phyloP scores from a whole-genome alignment of 1,140 invertebrate genomes.

The Venturia canescens region DNA sequence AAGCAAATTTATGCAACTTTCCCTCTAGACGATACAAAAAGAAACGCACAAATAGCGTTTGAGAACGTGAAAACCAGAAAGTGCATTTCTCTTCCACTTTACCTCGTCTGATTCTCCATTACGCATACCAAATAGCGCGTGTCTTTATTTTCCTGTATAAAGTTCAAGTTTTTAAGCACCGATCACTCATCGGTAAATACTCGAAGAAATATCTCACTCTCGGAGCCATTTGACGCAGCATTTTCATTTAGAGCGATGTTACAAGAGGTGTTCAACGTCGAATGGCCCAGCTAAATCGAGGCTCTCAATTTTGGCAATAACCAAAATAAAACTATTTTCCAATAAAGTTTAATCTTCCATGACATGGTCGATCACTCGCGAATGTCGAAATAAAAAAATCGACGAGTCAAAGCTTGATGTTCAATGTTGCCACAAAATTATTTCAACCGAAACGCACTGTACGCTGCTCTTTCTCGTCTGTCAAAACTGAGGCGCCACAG shows the following conservation, averaged over 20 bases:
- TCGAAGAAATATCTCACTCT: slow-evolving; percentile 25
- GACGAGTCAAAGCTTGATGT: too few relatives aligned
- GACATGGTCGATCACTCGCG: too few relatives aligned
- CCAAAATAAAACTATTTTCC: too few relatives aligned
- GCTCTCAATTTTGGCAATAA: too few relatives aligned
- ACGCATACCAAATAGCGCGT: slow-evolving; percentile 6
- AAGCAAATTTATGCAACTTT: slow-evolving; percentile 8
- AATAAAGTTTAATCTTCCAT: too few relatives aligned
- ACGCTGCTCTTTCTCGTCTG: too few relatives aligned
- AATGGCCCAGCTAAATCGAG: too few relatives aligned
- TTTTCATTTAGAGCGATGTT: neutral
- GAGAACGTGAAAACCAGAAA: neutral
- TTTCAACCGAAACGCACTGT: neutral
- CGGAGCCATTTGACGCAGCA: neutral
- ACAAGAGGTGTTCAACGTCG: neutral
- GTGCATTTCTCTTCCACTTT: neutral
- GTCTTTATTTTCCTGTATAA: neutral
- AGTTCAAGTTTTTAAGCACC: slow-evolving; percentile 11
- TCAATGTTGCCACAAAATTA: too few relatives aligned
- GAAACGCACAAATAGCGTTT: neutral
- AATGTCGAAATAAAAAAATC: too few relatives aligned
- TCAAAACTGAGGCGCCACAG: slow-evolving; percentile 3
- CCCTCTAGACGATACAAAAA: neutral
- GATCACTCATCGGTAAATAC: slow-evolving; percentile 32
- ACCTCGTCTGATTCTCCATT: neutral